These are phyloP conservation scores for Lithophane leautieri DNA, from an alignment of 2,888 invertebrate species.

Conservation along the genomic window DNA sequence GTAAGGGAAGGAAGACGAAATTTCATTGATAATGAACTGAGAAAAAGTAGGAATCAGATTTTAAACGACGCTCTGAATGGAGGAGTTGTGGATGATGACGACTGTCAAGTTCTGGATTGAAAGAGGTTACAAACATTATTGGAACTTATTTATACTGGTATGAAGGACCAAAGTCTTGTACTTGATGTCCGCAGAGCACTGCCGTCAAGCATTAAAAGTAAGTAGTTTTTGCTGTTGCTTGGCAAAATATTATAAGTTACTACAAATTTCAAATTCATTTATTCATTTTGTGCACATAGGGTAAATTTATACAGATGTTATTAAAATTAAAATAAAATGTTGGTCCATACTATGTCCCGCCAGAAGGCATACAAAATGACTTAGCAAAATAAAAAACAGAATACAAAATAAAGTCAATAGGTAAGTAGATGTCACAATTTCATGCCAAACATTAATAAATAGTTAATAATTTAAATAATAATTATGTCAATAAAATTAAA, in stretches of 20 bases:
- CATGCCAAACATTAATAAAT: too few relatives aligned
- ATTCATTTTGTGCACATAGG: too few relatives aligned
- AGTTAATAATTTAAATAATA: too few relatives aligned
- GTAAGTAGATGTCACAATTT: too few relatives aligned
- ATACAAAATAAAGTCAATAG: too few relatives aligned
- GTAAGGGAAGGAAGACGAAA: slow-evolving; percentile 79
- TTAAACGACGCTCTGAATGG: slow-evolving; percentile 84
- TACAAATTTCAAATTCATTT: too few relatives aligned
- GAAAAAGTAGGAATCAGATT: slow-evolving; percentile 78
- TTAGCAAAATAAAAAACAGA: too few relatives aligned
- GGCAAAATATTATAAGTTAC: background rate
- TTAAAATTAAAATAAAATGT: too few relatives aligned
- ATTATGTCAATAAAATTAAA: too few relatives aligned
- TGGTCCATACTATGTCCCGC: too few relatives aligned
- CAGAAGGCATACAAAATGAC: too few relatives aligned
- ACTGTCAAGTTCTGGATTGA: slow-evolving; percentile 79
- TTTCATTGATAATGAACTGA: slow-evolving; percentile 84
- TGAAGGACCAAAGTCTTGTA: slow-evolving; percentile 24
- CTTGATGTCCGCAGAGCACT: background rate
- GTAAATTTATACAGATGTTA: too few relatives aligned
- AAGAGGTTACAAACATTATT: slow-evolving; percentile 10
- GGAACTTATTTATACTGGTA: slow-evolving; percentile 32
- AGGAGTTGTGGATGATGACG: slow-evolving; percentile 84
- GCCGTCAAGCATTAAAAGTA: background rate
- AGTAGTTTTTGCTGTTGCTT: background rate